Evolutionary conservation across 1,140 invertebrate genomes (phyloP).

Genomic region (Diabrotica virgifera): DNA sequence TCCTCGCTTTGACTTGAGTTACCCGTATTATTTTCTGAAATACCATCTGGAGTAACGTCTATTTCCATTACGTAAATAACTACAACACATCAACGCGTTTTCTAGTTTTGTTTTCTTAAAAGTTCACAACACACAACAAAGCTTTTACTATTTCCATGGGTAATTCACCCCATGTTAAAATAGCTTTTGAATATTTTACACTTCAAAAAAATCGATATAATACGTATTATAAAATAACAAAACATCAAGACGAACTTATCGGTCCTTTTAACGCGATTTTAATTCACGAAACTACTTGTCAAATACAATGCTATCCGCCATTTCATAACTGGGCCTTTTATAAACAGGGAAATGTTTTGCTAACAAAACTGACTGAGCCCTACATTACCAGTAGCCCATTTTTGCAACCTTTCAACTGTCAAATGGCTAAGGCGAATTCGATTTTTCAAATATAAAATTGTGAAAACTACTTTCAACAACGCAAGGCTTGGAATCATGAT

Average conservation of each 20-base stretch:
- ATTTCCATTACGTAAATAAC: conserved; percentile 45
- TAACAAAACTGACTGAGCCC: conserved; percentile 19
- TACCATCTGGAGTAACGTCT: conserved; percentile 44
- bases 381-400: conserved; percentile 17
- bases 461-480: neutral
- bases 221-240: conserved; percentile 20
- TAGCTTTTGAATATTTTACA: conserved; percentile 22
- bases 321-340: conserved; percentile 43
- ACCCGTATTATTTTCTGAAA: conserved; percentile 32
- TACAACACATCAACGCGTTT: conserved; percentile 23
- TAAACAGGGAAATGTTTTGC: conserved; percentile 38
- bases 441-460: conserved; percentile 4
- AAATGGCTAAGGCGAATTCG: neutral
- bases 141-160: conserved; percentile 22
- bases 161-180: conserved; percentile 35
- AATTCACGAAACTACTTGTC: conserved; percentile 32
- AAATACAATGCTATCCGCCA: conserved; percentile 45
- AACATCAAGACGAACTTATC: conserved; percentile 16
- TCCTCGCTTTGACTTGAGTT: conserved; percentile 35
- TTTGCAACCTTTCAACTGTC: conserved; percentile 9
- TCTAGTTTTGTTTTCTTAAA: conserved; percentile 13
- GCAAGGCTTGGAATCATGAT: too few relatives aligned
- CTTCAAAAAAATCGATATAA: conserved; percentile 18
- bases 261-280: conserved; percentile 16
- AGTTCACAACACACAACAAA: conserved; percentile 27